A percentile compares a stretch with the other conserved stretches of the same genome.
phyloP scores from a whole-genome alignment of 2,888 invertebrate genomes.

The Acronicta psi region DNA sequence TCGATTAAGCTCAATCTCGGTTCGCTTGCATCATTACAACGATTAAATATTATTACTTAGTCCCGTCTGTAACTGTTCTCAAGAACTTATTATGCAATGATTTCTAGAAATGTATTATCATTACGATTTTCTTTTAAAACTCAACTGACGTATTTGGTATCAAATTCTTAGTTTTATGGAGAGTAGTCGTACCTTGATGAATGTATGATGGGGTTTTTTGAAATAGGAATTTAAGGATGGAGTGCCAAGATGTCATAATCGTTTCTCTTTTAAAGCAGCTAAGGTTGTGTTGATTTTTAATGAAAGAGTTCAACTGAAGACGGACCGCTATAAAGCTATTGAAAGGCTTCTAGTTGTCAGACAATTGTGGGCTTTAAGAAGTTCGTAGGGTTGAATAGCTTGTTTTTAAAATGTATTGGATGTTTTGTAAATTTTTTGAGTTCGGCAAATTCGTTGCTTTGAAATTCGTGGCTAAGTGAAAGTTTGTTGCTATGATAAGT shows the following conservation, averaged over 20 bases:
- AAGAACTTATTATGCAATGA: slow-evolving; percentile 17
- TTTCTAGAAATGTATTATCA: slow-evolving; percentile 29
- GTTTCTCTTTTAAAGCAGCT: background rate
- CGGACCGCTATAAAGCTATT: background rate
- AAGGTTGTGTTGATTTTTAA: background rate
- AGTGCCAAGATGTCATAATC: slow-evolving; percentile 16
- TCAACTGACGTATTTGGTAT: slow-evolving; percentile 12
- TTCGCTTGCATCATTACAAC: slow-evolving; percentile 38
- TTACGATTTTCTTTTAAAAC: slow-evolving; percentile 6
- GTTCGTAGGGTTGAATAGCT: background rate
- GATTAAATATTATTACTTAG: slow-evolving; percentile 52
- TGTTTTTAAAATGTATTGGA: too few species aligned
- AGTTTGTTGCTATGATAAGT: too few species aligned
- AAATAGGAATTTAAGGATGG: slow-evolving; percentile 6
- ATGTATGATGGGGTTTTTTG: slow-evolving; percentile 9
- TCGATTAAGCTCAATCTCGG: slow-evolving; percentile 30
- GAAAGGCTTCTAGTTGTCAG: background rate
- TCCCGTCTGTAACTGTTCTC: slow-evolving; percentile 32
- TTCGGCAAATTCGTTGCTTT: too few species aligned
- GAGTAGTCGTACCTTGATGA: background rate
- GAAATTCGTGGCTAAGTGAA: too few species aligned
- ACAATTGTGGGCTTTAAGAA: too few species aligned
- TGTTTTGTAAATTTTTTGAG: too few species aligned
- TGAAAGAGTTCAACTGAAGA: background rate
- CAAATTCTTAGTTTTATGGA: slow-evolving; percentile 3